Conservation (phyloP, 2,113 vertebrate genomes). For the Nothoprocta pentlandii region DNA sequence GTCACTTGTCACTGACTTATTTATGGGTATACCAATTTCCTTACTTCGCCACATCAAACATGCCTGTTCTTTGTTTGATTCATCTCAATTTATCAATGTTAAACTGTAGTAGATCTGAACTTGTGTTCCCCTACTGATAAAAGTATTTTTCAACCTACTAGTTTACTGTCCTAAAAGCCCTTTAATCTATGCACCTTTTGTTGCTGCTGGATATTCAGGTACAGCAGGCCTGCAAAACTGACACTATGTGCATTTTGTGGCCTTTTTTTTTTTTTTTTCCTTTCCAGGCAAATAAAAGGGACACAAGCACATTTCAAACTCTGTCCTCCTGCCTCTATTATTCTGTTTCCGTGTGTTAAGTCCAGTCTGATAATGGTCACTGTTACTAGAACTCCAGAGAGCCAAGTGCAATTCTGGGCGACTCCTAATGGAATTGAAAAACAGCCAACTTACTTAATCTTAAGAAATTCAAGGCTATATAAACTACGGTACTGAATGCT, state of each 20-base stretch:
- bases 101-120: neutral
- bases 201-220: neutral
- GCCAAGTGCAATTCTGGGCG: neutral
- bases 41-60: neutral
- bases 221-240: neutral
- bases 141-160: neutral
- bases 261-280: neutral
- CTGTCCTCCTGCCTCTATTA: neutral
- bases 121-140: neutral
- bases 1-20: neutral
- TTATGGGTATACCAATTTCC: neutral
- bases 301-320: neutral
- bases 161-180: neutral
- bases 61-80: neutral
- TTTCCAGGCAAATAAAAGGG: conserved; percentile 1
- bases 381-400: neutral
- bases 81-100: neutral
- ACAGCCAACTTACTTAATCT: neutral
- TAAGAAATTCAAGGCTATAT: neutral
- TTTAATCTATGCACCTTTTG: neutral
- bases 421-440: neutral
- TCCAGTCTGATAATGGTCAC: neutral
- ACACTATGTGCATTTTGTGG: neutral
- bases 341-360: neutral
- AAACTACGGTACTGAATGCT: neutral